Evolutionary conservation across 1,140 invertebrate species (phyloP).

Genomic region (Aphis gossypii): DNA sequence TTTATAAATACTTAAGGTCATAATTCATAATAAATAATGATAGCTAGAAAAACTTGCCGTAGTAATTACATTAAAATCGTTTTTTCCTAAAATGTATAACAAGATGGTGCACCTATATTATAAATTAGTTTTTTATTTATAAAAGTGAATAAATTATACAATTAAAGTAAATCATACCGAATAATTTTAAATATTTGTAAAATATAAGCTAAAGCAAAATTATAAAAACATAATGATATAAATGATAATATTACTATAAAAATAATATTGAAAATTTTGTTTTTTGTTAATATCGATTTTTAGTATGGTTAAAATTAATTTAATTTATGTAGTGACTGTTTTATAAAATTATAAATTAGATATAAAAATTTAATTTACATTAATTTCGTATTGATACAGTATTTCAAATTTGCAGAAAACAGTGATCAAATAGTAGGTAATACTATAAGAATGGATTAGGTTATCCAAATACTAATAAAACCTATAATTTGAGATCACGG

Average conservation of each 20-base stretch:
- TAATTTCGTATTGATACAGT: neutral
- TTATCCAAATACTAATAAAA: neutral
- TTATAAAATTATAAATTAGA: neutral
- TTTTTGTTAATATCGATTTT: neutral
- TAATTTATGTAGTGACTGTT: neutral
- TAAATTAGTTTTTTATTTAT: neutral
- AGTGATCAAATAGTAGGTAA: neutral
- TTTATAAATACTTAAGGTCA: neutral
- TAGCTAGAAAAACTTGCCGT: neutral
- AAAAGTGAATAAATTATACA: neutral
- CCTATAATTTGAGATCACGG: neutral
- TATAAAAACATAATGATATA: neutral
- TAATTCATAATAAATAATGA: neutral
- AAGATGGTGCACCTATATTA: neutral
- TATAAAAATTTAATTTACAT: neutral
- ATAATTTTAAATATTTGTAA: neutral
- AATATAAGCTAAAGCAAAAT: neutral
- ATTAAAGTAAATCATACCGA: neutral
- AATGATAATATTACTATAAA: neutral
- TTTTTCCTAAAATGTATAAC: neutral
- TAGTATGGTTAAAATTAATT: neutral
- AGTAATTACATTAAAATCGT: neutral
- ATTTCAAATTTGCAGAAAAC: neutral
- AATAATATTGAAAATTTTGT: neutral
- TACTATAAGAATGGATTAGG: neutral